phyloP scores from a whole-genome alignment of 2,797 vertebrate species.

The Danio albolineatus region DNA sequence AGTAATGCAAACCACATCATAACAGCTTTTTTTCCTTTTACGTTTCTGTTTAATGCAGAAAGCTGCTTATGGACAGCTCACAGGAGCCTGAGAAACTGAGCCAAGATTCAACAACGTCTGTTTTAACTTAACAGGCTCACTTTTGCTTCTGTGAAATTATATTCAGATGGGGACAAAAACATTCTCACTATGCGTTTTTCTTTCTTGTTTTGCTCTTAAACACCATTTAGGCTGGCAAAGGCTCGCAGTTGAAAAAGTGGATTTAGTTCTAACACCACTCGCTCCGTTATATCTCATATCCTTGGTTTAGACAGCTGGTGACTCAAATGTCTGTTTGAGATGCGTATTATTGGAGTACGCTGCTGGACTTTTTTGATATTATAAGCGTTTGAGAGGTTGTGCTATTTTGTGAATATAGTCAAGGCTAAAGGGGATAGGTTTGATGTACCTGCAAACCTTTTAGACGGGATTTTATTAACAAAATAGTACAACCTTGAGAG shows the following conservation, averaged over 20 bases:
- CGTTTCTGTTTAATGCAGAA: background rate
- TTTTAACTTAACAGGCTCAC: background rate
- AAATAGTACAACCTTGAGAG: background rate
- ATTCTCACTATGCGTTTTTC: background rate
- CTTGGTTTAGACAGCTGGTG: conserved; percentile 13
- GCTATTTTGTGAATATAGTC: background rate
- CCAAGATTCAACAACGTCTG: conserved; percentile 20
- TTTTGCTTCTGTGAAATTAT: background rate
- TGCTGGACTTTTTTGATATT: background rate
- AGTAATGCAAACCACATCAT: conserved; percentile 10
- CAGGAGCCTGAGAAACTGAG: background rate
- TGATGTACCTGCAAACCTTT: background rate
- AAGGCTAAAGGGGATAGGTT: background rate
- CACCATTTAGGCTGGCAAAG: conserved; percentile 8
- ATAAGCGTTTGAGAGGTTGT: background rate
- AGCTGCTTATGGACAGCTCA: background rate
- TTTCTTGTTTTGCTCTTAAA: background rate
- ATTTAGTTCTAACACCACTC: background rate
- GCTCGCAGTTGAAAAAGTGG: conserved; percentile 12
- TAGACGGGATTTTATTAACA: background rate
- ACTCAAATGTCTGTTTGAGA: background rate
- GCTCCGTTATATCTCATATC: conserved; percentile 25
- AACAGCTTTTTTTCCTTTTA: background rate
- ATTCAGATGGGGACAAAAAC: conserved; percentile 1
- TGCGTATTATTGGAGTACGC: background rate